Conservation (phyloP, 2,888 invertebrate genomes). For the Hyposoter didymator region DNA sequence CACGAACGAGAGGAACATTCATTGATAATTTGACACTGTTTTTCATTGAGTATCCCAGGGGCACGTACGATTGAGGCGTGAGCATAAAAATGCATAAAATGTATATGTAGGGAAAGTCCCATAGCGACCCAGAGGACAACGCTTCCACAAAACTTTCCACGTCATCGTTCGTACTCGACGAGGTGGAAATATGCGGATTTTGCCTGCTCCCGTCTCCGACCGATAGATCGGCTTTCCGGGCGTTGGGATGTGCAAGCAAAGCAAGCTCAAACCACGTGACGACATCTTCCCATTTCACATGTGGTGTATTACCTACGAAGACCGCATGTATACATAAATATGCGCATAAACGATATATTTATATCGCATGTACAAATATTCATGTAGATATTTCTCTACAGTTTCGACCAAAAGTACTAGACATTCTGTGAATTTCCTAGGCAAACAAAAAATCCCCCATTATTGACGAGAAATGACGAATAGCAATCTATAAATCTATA, state of each 20-base stretch:
- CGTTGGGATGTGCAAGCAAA: constrained; percentile 38
- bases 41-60: constrained; percentile 12
- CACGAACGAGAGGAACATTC: not conserved
- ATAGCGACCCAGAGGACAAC: constrained; percentile 24
- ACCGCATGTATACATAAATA: not conserved
- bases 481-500: no score
- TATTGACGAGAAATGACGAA: no score
- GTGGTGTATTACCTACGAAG: not conserved
- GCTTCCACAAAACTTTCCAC: constrained; percentile 58
- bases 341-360: constrained; percentile 8
- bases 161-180: constrained; percentile 56
- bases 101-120: constrained; percentile 39
- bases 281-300: constrained; percentile 34
- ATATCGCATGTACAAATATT: not conserved
- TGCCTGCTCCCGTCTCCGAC: constrained; percentile 40
- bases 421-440: no score
- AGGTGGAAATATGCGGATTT: constrained; percentile 63
- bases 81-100: constrained; percentile 33
- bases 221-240: constrained; percentile 37
- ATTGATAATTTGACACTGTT: not conserved
- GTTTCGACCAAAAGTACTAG: not conserved
- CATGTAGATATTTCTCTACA: not conserved
- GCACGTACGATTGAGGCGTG: constrained; percentile 12
- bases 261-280: constrained; percentile 38
- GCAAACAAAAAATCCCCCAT: no score